These are phyloP conservation scores for Lagorchestes hirsutus DNA, from an alignment of 2,797 vertebrate genomes.

Conservation along the genomic window DNA sequence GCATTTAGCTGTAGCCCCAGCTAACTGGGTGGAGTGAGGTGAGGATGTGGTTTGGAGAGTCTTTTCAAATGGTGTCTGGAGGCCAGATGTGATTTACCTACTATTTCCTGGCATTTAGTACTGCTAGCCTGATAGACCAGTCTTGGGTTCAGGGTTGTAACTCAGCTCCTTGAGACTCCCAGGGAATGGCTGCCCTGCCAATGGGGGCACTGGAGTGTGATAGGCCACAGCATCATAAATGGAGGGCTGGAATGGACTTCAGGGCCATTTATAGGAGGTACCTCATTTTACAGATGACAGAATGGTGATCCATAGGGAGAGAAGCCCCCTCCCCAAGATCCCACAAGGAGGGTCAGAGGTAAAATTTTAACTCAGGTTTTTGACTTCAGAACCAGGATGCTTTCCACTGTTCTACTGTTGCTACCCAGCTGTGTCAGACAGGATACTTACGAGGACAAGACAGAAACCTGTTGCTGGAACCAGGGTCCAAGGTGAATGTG, in stretches of 20 bases:
- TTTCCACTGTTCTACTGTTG: background rate
- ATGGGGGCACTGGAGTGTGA: background rate
- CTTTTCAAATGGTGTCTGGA: background rate
- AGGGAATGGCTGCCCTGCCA: background rate
- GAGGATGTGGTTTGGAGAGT: background rate
- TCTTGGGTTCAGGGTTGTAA: background rate
- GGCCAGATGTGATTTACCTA: background rate
- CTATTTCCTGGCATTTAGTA: background rate
- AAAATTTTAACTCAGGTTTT: too few relatives aligned
- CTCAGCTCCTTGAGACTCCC: background rate
- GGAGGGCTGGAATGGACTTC: background rate
- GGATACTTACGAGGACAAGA: background rate
- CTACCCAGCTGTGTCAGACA: background rate
- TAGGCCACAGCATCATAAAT: background rate
- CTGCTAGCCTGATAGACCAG: background rate
- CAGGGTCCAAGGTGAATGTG: background rate
- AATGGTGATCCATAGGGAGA: background rate
- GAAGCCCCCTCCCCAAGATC: background rate
- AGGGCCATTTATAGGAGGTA: background rate
- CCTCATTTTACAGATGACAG: background rate
- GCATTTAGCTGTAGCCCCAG: background rate
- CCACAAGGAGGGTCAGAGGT: background rate
- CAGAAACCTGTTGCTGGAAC: background rate
- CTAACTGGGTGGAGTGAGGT: background rate
- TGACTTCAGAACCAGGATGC: too few relatives aligned